Evolutionary conservation across 92 coral and sea anemone genomes (phyloP).

Genomic region (Anthopleura xanthogrammica): DNA sequence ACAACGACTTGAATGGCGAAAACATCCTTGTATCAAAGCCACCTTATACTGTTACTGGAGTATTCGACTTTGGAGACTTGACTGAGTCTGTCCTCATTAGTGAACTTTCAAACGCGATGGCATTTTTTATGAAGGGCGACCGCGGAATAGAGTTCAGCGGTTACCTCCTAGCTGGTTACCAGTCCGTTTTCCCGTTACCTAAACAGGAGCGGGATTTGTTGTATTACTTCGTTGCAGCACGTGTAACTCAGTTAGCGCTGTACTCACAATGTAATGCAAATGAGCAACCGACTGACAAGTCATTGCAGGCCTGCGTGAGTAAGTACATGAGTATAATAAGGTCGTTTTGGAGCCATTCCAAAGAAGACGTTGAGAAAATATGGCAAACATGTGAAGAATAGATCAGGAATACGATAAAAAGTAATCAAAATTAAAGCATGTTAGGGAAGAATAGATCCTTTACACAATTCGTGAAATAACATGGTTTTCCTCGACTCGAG

Average conservation of each 20-base stretch:
- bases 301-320: slow-evolving; percentile 12
- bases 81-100: slow-evolving; percentile 51
- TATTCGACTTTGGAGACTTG: slow-evolving; percentile 67
- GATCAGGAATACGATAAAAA: no score
- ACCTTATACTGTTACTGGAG: slow-evolving; percentile 41
- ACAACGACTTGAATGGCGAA: slow-evolving; percentile 45
- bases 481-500: no score
- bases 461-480: no score
- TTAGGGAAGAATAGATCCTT: no score
- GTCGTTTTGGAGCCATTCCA: slow-evolving; percentile 27
- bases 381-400: slow-evolving; percentile 23
- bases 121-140: slow-evolving; percentile 40
- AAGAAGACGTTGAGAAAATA: slow-evolving; percentile 22
- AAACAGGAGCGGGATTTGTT: slow-evolving; percentile 50
- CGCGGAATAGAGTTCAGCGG: slow-evolving; percentile 60
- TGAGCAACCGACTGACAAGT: slow-evolving; percentile 18
- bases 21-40: slow-evolving; percentile 33
- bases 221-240: slow-evolving; percentile 52
- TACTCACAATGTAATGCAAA: slow-evolving; percentile 5
- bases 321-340: slow-evolving; percentile 31
- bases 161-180: slow-evolving; percentile 69
- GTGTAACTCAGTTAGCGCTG: slow-evolving; percentile 56
- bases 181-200: slow-evolving; percentile 63
- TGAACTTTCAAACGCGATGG: slow-evolving; percentile 55
- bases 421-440: no score